Evolutionary conservation across 2,888 invertebrate genomes (phyloP), one percentile per base, ranked within the genome.

Genomic region (Volucella inflata): DNA sequence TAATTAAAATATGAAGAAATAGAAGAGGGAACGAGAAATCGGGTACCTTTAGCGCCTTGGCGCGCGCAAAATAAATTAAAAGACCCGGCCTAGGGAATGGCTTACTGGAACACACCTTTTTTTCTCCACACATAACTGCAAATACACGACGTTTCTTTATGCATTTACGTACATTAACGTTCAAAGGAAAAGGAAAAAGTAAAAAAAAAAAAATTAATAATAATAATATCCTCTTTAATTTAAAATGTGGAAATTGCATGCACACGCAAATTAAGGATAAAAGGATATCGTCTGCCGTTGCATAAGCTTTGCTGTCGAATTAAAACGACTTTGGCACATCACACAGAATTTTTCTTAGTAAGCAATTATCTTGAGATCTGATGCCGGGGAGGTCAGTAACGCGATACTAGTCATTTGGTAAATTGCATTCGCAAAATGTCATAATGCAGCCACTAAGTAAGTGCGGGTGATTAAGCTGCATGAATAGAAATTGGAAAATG

Each of bases 201-300:
- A 46, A 53, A 72, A 38, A 75, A 68, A 68, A 68, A 21, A 59
- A 57, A 46, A 44, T 6, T 30, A 17, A 42, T 10, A 36, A 76
- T 53, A 60, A 80, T 76, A 80, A 85, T 80, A 76, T 85, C 65
- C 62, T 77, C 81, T 64, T 64, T 85, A 81, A 85, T 80, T 76
- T 80, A 40, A 80, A 81, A 85, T 85, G 67, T 68, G 75, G 51
- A 85, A 81, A 85, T 85, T 81, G 85, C 72, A 72, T 76, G 71
- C 72, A 81, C 76, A 72, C 51, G 62, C 67, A 85, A 85, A 80
- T 81, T 76, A 76, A 76, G 67, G 65, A 67, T 68, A 76, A 80
- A 76, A 80, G 64, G 76, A 59, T 59, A 67, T 38, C 11, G n/a
- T 46, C 17, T 11, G n/a, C 46, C 2, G 36, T 55, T 55, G 12